Evolutionary conservation across 53 echinoderm and acorn worm species (phyloP).

Genomic region (Luidia sarsii): DNA sequence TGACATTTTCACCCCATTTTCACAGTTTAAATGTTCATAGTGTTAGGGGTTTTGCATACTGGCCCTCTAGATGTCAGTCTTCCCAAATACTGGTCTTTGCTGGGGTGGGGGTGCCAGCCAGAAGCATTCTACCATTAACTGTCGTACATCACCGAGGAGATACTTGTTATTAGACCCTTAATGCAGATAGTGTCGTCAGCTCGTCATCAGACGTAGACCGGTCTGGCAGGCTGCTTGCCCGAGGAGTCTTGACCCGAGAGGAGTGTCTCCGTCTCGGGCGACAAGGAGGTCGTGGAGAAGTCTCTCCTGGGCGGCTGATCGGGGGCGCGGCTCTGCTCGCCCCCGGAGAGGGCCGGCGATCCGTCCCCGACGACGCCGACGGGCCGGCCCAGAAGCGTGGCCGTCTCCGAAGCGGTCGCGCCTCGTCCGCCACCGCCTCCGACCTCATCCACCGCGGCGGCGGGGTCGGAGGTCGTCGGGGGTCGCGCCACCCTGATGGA

Average conservation of each 20-base stretch:
- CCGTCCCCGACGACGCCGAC: not conserved
- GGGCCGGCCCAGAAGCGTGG: not conserved
- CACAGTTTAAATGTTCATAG: too few species aligned
- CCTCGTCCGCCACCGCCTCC: not conserved
- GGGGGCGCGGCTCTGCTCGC: too few species aligned
- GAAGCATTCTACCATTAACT: too few species aligned
- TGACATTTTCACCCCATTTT: too few species aligned
- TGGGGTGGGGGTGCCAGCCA: too few species aligned
- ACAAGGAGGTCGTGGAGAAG: conserved; percentile 27
- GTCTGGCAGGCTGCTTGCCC: not conserved
- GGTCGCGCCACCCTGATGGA: conserved; percentile 33
- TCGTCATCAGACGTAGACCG: conserved; percentile 29
- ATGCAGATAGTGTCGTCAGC: not conserved
- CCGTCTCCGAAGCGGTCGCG: not conserved
- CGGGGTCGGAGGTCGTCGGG: not conserved
- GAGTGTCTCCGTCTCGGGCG: conserved; percentile 15
- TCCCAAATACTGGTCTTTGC: not conserved
- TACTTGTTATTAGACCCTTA: not conserved
- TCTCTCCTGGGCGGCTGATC: conserved; percentile 7
- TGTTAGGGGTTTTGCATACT: too few species aligned
- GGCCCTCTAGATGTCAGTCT: too few species aligned
- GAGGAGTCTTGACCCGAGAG: not conserved
- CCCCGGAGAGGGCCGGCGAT: not conserved
- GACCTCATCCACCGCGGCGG: conserved; percentile 23
- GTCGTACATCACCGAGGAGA: too few species aligned